Base-by-base conservation (phyloP, 2,888 invertebrate genomes). In the Hoplodrina blanda region DNA sequence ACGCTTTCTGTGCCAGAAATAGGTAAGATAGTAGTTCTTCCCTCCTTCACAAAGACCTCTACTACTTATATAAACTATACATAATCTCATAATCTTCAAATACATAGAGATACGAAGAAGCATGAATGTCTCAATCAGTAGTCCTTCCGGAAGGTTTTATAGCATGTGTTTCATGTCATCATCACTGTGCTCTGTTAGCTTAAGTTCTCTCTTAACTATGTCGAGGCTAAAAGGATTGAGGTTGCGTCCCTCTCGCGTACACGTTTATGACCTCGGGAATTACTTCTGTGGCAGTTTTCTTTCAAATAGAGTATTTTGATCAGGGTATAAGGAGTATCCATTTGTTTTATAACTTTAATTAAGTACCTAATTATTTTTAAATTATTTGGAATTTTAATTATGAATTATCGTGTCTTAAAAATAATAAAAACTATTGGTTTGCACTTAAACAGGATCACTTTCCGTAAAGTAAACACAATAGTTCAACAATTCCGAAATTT, bases 171-270 rank as follows among this genome's bases (percentile, higher is more conserved):
- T 55, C 41, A 70, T 61, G 56, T 66, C 70, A 62, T 66, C 70
- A 71, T 17, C 37, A 10, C 52, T 17, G 33, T 33, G 25, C 54
- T 52, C 37, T 53, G 74, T 61, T 72, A 44, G 46, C 53, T 53
- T 62, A 54, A 64, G 65, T 62, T 81, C 69, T 62, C 54, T 71
- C 62, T 56, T 56, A 54, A 69, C 61, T 61, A 57, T 69, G 61
- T 53, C 68, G 66, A 66, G 49, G 65, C n/a, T 61, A 63, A 71
- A 55, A 76, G 74, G 76, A 69, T 74, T 76, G 62, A 63, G 74
- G 63, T 56, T 60, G 52, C 15, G n/a, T 25, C 74, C 37, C 57
- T 46, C 55, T 19, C 37, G 15, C 52, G 37, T 46, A 33, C 60
- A 59, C 17, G 25, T 59, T 6, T 30, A n/a, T 49, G 56, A 61